Base-by-base conservation (phyloP, 2,888 invertebrate species). In the Octonoba sinensis region DNA sequence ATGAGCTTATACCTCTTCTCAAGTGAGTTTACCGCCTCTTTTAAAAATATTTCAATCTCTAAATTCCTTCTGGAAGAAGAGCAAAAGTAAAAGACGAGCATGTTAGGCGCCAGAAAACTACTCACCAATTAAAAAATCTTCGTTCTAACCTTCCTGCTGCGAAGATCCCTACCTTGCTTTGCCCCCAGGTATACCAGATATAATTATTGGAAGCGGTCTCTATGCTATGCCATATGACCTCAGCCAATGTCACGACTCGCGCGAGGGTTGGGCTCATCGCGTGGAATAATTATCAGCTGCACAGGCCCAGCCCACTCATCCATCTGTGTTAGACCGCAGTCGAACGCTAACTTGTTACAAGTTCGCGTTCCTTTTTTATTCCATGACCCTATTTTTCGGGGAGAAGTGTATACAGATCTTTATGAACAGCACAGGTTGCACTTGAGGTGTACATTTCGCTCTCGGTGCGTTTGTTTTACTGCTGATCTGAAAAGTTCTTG, bases 91-190 rank as follows among this genome's bases (percentile, higher is more conserved):
- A 36, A 36, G 36, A 36, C 36, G 36, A 36, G 36, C 18, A n/a
- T 54, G 15, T 8, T 3, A 56, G 67, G 75, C 57, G 59, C 59
- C 71, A 22, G 59, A n/a, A 27, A 54, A 57, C 59, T 67, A 51
- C 60, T 36, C 59, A 16, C 75, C 75, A 75, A 75, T 75, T 75
- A 75, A 67, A 47, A 75, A 44, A 47, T 57, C 66, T 47, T 67
- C 74, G 62, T 54, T 36, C 54, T 18, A 22, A 54, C 20, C 54
- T 54, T 54, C 54, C 54, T 54, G 27, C 65, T 75, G 66, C 59
- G 75, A 75, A 36, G 60, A 67, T 60, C 16, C n/a, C 56, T 16
- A 66, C 66, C 60, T 47, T n/a, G n/a, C 49, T 12, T 62, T 60
- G 66, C 76, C 65, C 56, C 57, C 54, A 44, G 65, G 49, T 13